Percentiles rank a stretch among this genome's conserved stretches.
Evolutionary conservation across 1,140 invertebrate species (phyloP).

Genomic region (Pseudachorutes palmiensis): DNA sequence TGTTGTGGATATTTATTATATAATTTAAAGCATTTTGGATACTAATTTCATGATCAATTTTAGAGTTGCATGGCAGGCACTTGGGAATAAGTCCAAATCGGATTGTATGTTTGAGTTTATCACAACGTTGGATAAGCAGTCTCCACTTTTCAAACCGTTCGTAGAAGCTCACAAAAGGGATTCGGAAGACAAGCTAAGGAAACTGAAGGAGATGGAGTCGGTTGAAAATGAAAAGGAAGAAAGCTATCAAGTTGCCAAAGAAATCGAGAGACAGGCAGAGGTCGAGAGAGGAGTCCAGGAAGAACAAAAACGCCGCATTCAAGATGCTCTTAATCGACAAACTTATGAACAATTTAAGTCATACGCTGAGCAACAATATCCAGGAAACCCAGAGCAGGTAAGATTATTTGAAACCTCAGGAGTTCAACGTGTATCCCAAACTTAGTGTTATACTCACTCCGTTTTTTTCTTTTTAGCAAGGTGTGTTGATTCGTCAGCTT

Average conservation of each 20-base stretch:
- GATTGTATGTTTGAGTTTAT: constrained; percentile 89
- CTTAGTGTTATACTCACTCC: no score
- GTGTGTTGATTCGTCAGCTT: constrained; percentile 77
- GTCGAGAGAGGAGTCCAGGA: constrained; percentile 48
- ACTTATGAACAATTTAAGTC: constrained; percentile 87
- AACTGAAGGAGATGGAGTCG: constrained; percentile 49
- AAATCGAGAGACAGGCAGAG: constrained; percentile 45
- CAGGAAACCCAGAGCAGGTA: constrained; percentile 76
- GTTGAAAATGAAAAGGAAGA: constrained; percentile 43
- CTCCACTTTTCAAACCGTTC: constrained; percentile 80
- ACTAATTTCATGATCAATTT: no score
- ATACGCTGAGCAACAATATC: constrained; percentile 93
- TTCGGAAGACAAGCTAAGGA: constrained; percentile 61
- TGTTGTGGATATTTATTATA: neutral
- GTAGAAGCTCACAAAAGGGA: constrained; percentile 84
- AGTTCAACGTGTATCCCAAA: no score
- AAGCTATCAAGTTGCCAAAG: constrained; percentile 44
- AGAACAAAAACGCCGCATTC: constrained; percentile 61
- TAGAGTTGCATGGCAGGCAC: constrained; percentile 79
- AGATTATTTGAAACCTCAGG: neutral
- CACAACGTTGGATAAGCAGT: constrained; percentile 72
- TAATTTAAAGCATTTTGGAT: neutral
- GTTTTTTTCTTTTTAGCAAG: no score
- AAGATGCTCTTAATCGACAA: constrained; percentile 93
- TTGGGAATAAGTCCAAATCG: constrained; percentile 74